Evolutionary conservation across 30 jellyfish, hydroid and myxozoan genomes (phyloP).

Genomic region (Aurelia aurita complex sp. Pacific): DNA sequence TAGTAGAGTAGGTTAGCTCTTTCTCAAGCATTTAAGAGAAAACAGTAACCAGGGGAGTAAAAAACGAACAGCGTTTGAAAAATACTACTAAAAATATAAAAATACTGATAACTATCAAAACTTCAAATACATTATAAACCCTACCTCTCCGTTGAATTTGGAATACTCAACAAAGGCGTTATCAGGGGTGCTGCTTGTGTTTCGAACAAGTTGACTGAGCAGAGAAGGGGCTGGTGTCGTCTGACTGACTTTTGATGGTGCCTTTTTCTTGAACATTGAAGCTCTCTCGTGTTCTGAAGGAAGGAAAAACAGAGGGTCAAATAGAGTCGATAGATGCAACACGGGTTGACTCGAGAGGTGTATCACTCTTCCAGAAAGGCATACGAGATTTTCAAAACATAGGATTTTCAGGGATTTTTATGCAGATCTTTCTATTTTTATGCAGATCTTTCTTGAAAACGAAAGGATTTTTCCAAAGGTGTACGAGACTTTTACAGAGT

Average conservation of each 20-base stretch:
- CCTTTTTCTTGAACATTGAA: slow-evolving; percentile 63
- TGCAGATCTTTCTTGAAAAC: too few relatives aligned
- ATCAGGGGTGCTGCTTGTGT: slow-evolving; percentile 36
- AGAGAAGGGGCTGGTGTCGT: slow-evolving; percentile 44
- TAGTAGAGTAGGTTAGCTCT: too few relatives aligned
- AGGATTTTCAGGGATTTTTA: too few relatives aligned
- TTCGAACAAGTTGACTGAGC: slow-evolving; percentile 85
- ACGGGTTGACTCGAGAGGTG: background rate
- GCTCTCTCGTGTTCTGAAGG: slow-evolving; percentile 51
- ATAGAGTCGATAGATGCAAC: background rate
- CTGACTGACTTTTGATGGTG: slow-evolving; percentile 4
- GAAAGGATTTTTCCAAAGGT: too few relatives aligned
- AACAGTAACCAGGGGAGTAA: too few relatives aligned
- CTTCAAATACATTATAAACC: background rate
- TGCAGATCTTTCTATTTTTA: too few relatives aligned
- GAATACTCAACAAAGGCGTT: slow-evolving; percentile 76
- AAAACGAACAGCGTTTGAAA: too few relatives aligned
- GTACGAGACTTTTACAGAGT: too few relatives aligned
- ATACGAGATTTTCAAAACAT: background rate
- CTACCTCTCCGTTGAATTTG: slow-evolving; percentile 92
- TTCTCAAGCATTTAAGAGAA: too few relatives aligned
- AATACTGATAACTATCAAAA: background rate
- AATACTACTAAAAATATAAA: too few relatives aligned
- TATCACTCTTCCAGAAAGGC: too few relatives aligned
- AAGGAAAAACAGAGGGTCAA: background rate